Base-by-base conservation (phyloP, 2,113 vertebrate genomes). In the Oenanthe oenanthe region DNA sequence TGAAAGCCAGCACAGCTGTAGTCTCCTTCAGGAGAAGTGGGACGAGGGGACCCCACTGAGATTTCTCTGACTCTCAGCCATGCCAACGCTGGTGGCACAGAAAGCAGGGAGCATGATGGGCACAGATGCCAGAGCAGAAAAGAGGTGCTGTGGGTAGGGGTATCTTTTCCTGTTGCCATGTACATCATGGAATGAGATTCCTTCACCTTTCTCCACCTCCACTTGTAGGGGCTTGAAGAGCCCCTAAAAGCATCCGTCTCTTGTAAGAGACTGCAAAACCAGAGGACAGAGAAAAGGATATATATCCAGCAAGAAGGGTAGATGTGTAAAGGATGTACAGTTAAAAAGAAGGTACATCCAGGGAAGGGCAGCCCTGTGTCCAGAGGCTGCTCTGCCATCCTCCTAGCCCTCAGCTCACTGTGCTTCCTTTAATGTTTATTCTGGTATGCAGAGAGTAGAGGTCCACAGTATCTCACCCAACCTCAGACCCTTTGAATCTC, bases 11-110 rank as follows among this genome's bases (percentile, higher is more conserved):
- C 0, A 9, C 57, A 81, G 65, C 87, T 42, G 29, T 84, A 78
- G 65, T 72, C 81, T 96, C 58, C 85, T 95, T 86, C 68, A 75
- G 83, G 70, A 92, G 60, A 89, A 5, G 34, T 70, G 68, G 36
- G 38, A 66, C 2, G 0, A 21, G 73, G 43, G 40, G 50, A 76
- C 67, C n/a, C 34, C 42, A 19, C 56, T 51, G 72, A 81, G 61
- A 71, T 90, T 56, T 78, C 71, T 66, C 51, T 4, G 8, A 61
- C 50, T 29, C 57, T 84, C 17, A 1, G 61, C 74, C 77, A 25
- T 65, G 78, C 61, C 67, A 45, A 80, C 29, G 58, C 20, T 43
- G 65, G 36, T 68, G 74, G 57, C 71, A 67, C 5, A 60, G 57
- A 85, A 89, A 53, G 36, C 0, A 4, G 86, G 65, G 18, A 82